These are phyloP conservation scores for Lycopodina hypogea DNA, from an alignment of 37 sponge, comb jelly and placozoan genomes.

Conservation along the genomic window DNA sequence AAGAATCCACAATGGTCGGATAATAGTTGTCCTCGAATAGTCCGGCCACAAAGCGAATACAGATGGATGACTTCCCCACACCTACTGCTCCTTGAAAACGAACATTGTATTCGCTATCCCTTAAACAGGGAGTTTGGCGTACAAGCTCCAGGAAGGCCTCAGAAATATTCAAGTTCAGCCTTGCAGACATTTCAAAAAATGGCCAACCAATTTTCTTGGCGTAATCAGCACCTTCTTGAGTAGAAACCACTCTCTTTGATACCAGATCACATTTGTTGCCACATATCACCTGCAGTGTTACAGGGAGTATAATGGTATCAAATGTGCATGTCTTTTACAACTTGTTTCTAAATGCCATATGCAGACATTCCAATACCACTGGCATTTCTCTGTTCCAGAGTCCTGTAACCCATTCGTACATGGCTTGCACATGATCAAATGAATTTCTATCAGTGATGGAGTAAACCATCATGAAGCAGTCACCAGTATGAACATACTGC, in stretches of 20 bases:
- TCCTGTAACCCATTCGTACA: constrained; percentile 60
- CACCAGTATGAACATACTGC: constrained; percentile 73
- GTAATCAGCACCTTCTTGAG: constrained; percentile 45
- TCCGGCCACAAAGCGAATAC: constrained; percentile 57
- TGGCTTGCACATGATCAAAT: constrained; percentile 74
- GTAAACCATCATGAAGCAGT: constrained; percentile 89
- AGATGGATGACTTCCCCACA: constrained; percentile 86
- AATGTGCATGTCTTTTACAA: background rate
- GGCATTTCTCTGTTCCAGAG: constrained; percentile 74
- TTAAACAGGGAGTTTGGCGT: constrained; percentile 52
- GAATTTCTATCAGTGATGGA: constrained; percentile 68
- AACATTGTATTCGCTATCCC: constrained; percentile 61
- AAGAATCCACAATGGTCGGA: constrained; percentile 93
- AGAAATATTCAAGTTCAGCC: constrained; percentile 58
- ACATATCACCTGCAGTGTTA: constrained; percentile 60
- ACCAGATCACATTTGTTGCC: constrained; percentile 91
- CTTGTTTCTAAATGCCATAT: background rate
- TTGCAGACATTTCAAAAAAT: constrained; percentile 92
- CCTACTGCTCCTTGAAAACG: constrained; percentile 82
- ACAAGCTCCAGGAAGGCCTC: constrained; percentile 80
- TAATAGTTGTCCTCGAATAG: constrained; percentile 84
- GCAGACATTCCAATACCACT: constrained; percentile 37
- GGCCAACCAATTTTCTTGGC: constrained; percentile 67
- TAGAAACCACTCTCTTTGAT: constrained; percentile 47
- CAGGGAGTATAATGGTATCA: background rate